Evolutionary conservation across 2,888 invertebrate species (phyloP).

Genomic region (Rhaphigaster nebulosa): DNA sequence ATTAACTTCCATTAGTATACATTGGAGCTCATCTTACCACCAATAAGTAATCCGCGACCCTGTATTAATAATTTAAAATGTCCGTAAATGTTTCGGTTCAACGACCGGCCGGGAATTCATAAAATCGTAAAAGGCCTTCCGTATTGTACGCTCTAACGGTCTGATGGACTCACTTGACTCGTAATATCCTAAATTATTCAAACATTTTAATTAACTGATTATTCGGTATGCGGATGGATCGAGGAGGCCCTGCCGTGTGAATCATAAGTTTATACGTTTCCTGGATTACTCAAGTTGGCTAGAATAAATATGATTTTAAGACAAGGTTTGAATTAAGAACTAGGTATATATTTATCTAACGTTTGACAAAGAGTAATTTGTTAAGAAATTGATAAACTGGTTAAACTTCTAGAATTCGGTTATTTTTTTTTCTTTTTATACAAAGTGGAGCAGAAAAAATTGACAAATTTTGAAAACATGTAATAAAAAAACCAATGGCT

Average conservation of each 20-base stretch:
- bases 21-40: background rate
- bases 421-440: no score
- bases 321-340: no score
- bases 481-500: no score
- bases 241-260: background rate
- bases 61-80: background rate
- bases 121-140: constrained; percentile 7
- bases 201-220: background rate
- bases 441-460: no score
- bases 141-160: background rate
- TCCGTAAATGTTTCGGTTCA: background rate
- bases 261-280: background rate
- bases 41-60: background rate
- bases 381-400: no score
- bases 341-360: no score
- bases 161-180: background rate
- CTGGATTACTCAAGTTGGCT: no score
- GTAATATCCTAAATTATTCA: background rate
- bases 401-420: no score
- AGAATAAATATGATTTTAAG: no score
- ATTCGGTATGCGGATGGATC: background rate
- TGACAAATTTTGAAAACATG: no score
- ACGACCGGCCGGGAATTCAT: background rate
- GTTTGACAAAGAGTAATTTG: no score
- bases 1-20: background rate